Percentiles rank a stretch among this genome's conserved stretches.
These are phyloP conservation scores for Phalacrocorax carbo DNA, from an alignment of 2,113 vertebrate species.

Conservation along the genomic window DNA sequence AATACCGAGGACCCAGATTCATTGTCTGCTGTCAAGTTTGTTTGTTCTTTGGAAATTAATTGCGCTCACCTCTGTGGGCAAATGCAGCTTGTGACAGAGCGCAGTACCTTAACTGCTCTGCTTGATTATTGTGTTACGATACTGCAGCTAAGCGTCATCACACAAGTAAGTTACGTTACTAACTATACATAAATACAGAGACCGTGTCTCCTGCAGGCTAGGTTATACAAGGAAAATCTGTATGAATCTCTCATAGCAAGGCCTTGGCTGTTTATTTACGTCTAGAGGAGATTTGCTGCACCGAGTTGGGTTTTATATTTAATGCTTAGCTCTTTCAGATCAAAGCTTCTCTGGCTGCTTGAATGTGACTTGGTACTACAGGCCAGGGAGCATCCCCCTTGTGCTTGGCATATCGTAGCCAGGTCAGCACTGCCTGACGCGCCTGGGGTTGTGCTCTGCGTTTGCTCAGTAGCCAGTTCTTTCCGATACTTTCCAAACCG, in stretches of 20 bases:
- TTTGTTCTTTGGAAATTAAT: neutral
- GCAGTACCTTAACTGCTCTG: neutral
- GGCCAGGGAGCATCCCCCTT: neutral
- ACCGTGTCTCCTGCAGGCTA: neutral
- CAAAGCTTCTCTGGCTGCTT: neutral
- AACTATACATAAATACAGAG: slow-evolving; percentile 1
- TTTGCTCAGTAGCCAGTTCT: neutral
- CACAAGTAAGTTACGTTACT: neutral
- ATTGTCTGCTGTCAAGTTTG: neutral
- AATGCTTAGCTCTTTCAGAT: neutral
- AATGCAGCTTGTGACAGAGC: neutral
- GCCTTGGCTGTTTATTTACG: neutral
- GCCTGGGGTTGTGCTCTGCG: neutral
- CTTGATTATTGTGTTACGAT: neutral
- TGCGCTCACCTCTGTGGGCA: neutral
- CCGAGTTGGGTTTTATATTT: neutral
- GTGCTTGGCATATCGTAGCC: neutral
- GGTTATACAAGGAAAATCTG: neutral
- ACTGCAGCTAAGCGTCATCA: neutral
- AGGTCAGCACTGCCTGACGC: neutral
- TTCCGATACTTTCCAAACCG: neutral
- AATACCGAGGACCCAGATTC: neutral
- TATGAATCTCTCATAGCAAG: neutral
- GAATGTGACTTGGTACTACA: accelerated
- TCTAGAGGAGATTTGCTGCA: neutral